Conservation (phyloP, 2,113 vertebrate genomes). For the Melanerpes aurifrons region DNA sequence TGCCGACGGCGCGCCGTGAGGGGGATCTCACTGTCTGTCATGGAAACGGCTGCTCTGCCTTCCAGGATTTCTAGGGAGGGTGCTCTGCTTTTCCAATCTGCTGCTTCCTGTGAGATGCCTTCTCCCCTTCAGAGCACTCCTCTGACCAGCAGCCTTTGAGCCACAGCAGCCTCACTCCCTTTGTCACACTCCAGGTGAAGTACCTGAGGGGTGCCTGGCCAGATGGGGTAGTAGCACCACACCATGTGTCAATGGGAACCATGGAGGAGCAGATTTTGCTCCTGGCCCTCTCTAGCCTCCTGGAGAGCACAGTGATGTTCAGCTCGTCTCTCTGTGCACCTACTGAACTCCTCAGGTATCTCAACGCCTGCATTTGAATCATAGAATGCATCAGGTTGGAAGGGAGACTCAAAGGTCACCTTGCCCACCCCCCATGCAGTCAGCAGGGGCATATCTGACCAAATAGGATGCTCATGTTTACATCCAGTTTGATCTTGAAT, state of each 20-base stretch:
- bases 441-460: too few species aligned
- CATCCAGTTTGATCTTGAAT: too few species aligned
- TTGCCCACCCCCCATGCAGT: too few species aligned
- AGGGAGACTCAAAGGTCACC: too few species aligned
- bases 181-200: not conserved
- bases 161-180: not conserved
- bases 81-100: constrained; percentile 43
- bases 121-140: not conserved
- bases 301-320: not conserved
- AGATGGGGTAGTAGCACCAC: not conserved
- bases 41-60: not conserved
- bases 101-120: not conserved
- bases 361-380: not conserved
- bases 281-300: not conserved
- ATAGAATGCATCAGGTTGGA: too few species aligned
- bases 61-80: not conserved
- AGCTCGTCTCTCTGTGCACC: not conserved
- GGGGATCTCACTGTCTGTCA: not conserved
- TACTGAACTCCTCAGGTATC: not conserved
- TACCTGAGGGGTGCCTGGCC: not conserved
- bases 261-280: not conserved
- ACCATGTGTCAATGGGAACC: not conserved
- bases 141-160: not conserved
- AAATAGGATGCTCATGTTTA: too few species aligned
- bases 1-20: not conserved